Base-by-base conservation (phyloP, 2,888 invertebrate genomes). In the Pheosia gnoma region DNA sequence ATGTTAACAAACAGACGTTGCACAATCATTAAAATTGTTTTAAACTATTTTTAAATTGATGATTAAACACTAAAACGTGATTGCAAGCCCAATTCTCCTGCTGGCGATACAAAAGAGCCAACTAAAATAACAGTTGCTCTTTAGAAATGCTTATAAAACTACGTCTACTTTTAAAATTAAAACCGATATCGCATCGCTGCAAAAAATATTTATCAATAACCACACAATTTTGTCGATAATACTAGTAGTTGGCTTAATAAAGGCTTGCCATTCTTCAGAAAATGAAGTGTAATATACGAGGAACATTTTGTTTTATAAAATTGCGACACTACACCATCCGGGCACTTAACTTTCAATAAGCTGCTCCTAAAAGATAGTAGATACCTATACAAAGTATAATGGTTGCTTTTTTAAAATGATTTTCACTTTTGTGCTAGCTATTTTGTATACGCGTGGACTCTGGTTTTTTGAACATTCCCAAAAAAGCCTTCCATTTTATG, bases 291-390 rank as follows among this genome's bases (percentile, higher is more conserved):
- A 61, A 62, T 71, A 62, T 69, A 74, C 63, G 5, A 43, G 0
- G 9, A 56, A 38, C 54, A 7, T 54, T 74, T 77, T 83, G 82
- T 84, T 83, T 84, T 66, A 78, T 80, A 83, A 85, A 83, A 82
- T 80, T 73, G 77, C 79, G 77, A 78, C 71, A 72, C 77, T 76
- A 74, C 70, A 75, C 11, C 38, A 54, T 77, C 70, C 41, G 55
- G 75, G 75, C 78, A 76, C 77, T 77, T 75, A 78, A 80, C 77
- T 83, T 83, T 83, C 83, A 81, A 84, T 85, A 86, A 86, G 83
- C 61, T 63, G 45, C 8, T n/a, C 8, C 3, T 47, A 47, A 47
- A 47, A 11, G 7, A 47, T 10, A 3, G 45, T 9, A 45, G 10
- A 41, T 41, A 41, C 41, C 41, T 5, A 8, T 41, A 5, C 11